phyloP scores from a whole-genome alignment of 2,797 vertebrate species.

The Silurus lanzhouensis region DNA sequence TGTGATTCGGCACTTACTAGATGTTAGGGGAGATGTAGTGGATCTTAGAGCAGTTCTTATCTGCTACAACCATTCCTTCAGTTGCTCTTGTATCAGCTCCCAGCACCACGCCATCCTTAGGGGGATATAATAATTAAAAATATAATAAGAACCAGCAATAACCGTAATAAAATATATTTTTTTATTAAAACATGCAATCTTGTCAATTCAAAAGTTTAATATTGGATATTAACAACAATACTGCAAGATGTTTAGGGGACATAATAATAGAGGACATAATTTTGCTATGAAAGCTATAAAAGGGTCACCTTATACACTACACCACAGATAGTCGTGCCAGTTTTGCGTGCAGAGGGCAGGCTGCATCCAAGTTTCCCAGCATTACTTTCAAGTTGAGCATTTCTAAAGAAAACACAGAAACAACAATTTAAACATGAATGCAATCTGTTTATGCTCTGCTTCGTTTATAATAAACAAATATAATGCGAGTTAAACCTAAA shows the following conservation, averaged over 20 bases:
- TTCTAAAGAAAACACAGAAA: slow-evolving; percentile 69
- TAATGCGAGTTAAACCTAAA: not conserved
- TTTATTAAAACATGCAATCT: not conserved
- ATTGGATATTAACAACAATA: not conserved
- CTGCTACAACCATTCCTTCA: slow-evolving; percentile 94
- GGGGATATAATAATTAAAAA: not conserved
- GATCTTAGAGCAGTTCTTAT: slow-evolving; percentile 99
- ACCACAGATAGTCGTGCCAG: slow-evolving; percentile 95
- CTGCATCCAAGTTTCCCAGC: slow-evolving; percentile 75
- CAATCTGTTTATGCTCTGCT: not conserved
- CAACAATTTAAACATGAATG: not conserved
- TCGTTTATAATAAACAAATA: not conserved
- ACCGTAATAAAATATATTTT: too few relatives aligned
- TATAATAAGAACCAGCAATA: too few relatives aligned
- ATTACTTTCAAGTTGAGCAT: slow-evolving; percentile 81
- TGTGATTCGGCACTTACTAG: slow-evolving; percentile 80
- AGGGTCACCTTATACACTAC: slow-evolving; percentile 87
- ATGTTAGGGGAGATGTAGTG: slow-evolving; percentile 97
- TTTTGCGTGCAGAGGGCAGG: slow-evolving; percentile 88
- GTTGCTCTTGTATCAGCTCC: slow-evolving; percentile 96
- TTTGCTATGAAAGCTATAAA: not conserved
- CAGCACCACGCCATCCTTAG: slow-evolving; percentile 85
- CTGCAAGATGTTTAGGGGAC: not conserved
- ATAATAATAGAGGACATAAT: not conserved
- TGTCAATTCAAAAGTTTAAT: not conserved